These are phyloP conservation scores for Parotocinclus haroldoi DNA, from an alignment of 2,797 vertebrate species.

Conservation along the genomic window DNA sequence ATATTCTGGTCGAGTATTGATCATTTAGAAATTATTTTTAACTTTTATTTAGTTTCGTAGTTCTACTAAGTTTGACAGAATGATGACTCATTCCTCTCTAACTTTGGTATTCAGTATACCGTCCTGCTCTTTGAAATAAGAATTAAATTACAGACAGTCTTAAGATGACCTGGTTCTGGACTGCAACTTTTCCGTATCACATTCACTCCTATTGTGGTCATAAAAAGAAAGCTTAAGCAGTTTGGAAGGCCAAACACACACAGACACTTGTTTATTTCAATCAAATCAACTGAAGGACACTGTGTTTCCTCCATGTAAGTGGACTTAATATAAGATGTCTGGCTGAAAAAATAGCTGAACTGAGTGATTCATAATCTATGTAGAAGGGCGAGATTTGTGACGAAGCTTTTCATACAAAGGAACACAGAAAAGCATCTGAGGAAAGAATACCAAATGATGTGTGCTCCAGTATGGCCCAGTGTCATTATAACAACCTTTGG, in stretches of 20 bases:
- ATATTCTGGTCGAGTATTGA: too few relatives aligned
- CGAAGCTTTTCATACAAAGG: too few relatives aligned
- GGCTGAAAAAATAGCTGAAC: not conserved
- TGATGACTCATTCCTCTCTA: constrained; percentile 32
- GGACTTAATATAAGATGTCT: not conserved
- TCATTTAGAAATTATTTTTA: too few relatives aligned
- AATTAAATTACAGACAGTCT: constrained; percentile 14
- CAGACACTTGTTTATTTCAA: not conserved
- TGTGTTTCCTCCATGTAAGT: not conserved
- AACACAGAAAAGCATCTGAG: too few relatives aligned
- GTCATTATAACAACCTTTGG: too few relatives aligned
- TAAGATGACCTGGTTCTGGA: constrained; percentile 19
- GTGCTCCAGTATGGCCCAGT: too few relatives aligned
- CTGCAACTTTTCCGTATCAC: not conserved
- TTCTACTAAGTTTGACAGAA: too few relatives aligned
- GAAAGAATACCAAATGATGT: too few relatives aligned
- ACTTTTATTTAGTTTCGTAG: too few relatives aligned
- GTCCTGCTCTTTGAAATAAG: constrained; percentile 22
- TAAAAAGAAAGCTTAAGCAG: constrained; percentile 13
- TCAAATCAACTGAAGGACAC: constrained; percentile 6
- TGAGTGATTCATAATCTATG: too few relatives aligned
- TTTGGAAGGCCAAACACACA: constrained; percentile 8
- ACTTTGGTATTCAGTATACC: constrained; percentile 29
- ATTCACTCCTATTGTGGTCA: constrained; percentile 20
- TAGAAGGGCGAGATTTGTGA: too few relatives aligned